These are phyloP conservation scores for Ostrea edulis DNA, from an alignment of 1,140 invertebrate genomes.

Conservation along the genomic window DNA sequence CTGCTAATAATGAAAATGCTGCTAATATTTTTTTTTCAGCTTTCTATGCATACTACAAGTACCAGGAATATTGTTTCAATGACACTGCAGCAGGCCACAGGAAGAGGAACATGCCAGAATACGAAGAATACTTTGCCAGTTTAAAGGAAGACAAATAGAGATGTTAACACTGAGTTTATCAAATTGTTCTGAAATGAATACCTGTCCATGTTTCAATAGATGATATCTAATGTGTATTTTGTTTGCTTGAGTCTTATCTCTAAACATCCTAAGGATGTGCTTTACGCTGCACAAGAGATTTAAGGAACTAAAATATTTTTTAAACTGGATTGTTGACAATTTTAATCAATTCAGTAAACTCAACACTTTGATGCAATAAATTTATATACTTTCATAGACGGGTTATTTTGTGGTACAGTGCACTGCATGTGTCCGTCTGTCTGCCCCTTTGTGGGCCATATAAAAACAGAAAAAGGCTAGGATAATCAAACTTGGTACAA, in stretches of 20 bases:
- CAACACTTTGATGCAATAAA: too few species aligned
- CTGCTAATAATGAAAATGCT: too few species aligned
- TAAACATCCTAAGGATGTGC: neutral
- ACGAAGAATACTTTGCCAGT: conserved; percentile 11
- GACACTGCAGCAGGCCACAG: neutral
- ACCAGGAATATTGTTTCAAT: neutral
- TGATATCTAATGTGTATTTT: neutral
- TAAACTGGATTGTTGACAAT: too few species aligned
- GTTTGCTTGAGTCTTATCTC: neutral
- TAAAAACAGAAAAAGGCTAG: too few species aligned
- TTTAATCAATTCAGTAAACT: too few species aligned
- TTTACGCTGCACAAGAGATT: too few species aligned
- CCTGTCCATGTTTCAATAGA: neutral
- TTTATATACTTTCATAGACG: too few species aligned
- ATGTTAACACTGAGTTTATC: neutral
- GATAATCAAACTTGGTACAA: too few species aligned
- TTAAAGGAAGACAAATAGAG: neutral
- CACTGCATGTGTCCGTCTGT: too few species aligned
- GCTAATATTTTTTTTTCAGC: neutral
- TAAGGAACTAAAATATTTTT: too few species aligned
- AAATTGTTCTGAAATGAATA: neutral
- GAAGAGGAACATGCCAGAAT: conserved; percentile 11
- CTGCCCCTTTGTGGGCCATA: too few species aligned
- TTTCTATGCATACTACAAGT: conserved; percentile 17
- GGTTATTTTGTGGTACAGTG: too few species aligned